phyloP scores from a whole-genome alignment of 2,797 vertebrate genomes.

The Oreortyx pictus region DNA sequence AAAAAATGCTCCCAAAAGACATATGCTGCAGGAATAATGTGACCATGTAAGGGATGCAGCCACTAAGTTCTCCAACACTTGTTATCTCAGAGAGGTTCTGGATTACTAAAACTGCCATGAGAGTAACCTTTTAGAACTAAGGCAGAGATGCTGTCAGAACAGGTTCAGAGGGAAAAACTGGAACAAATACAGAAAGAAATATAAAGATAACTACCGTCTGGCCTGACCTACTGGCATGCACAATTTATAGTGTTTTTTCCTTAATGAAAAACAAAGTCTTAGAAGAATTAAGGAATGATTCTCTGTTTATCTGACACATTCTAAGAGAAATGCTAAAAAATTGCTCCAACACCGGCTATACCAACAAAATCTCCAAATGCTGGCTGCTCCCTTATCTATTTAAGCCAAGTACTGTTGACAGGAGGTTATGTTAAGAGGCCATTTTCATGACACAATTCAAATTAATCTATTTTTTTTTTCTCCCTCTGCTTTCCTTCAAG shows the following conservation, averaged over 20 bases:
- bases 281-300: constrained; percentile 27
- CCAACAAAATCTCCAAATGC: constrained; percentile 23
- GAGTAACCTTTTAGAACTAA: not conserved
- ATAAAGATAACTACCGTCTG: constrained; percentile 4
- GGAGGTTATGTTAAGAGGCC: constrained; percentile 41
- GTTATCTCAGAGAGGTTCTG: not conserved
- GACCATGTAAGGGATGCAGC: not conserved
- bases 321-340: constrained; percentile 7
- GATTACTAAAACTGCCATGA: not conserved
- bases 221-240: not conserved
- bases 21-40: not conserved
- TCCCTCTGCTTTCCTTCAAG: constrained; percentile 53
- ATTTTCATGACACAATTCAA: constrained; percentile 30
- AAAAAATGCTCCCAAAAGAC: not conserved
- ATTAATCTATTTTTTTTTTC: not conserved
- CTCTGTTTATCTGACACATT: constrained; percentile 38
- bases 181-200: constrained; percentile 34
- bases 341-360: constrained; percentile 4
- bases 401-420: constrained; percentile 36
- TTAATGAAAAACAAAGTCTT: constrained; percentile 7
- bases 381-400: constrained; percentile 23
- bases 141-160: not conserved
- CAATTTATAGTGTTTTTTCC: not conserved
- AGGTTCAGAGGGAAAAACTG: not conserved
- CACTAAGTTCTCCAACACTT: not conserved